These are phyloP conservation scores for Heliconius ismenius DNA, from an alignment of 2,888 invertebrate genomes.

Conservation along the genomic window DNA sequence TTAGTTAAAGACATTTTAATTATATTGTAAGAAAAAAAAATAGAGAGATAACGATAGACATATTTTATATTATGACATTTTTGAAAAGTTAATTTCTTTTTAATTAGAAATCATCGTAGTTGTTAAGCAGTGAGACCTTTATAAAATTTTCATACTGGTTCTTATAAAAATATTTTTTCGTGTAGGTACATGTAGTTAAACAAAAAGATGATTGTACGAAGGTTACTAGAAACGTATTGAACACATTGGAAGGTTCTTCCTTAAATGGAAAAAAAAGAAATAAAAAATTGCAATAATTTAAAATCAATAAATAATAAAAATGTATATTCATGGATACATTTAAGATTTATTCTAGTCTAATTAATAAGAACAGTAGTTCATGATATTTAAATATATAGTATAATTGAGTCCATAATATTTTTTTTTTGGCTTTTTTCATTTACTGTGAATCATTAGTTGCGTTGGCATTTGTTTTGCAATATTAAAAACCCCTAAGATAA, in stretches of 20 bases:
- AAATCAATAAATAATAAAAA: not conserved
- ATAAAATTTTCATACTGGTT: not conserved
- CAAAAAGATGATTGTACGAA: slow-evolving; percentile 33
- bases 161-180: not conserved
- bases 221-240: slow-evolving; percentile 31
- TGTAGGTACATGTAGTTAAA: not conserved
- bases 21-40: not conserved
- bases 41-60: not conserved
- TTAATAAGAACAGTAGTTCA: no score
- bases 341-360: not conserved
- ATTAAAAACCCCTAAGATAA: no score
- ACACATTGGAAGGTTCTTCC: slow-evolving; percentile 33
- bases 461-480: no score
- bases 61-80: not conserved
- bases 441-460: no score
- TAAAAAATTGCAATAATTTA: not conserved
- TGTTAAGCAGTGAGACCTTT: not conserved
- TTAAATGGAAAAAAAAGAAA: slow-evolving; percentile 19
- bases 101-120: not conserved
- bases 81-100: not conserved
- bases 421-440: no score
- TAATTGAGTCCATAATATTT: no score
- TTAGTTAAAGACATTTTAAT: not conserved
- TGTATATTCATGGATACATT: not conserved
- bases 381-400: no score